Evolutionary conservation across 2,113 vertebrate species (phyloP), one percentile per base, ranked within the genome.

Genomic region (Willisornis vidua): DNA sequence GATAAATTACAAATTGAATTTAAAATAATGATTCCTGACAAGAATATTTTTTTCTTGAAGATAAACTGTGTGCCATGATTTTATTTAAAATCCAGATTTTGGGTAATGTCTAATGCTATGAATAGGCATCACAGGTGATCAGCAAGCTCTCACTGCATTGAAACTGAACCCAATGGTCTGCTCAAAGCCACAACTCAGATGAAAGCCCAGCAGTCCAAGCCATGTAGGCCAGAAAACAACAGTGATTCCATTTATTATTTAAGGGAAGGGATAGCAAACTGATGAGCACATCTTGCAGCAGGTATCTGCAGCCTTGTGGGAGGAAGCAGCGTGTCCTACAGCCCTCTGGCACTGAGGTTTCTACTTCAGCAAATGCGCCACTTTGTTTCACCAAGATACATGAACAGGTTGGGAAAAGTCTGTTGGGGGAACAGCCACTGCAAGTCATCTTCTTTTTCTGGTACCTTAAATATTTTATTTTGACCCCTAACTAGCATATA

Each of bases 401-500:
- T 5, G 49, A 59, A 43, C 29, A 41, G 46, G 39, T 39, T 87
- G 78, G 52, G 65, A 73, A 74, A 58, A 65, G 61, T 35, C 87
- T 85, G 51, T 29, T 26, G 54, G 76, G 92, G 77, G 58, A 93
- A 19, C 37, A 67, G 49, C 39, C 28, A 4, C 76, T 71, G 90
- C 70, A 39, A 76, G n/a, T 5, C 58, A 11, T 57, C 76, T 35
- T 49, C 52, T 12, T 43, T 48, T 86, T 43, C 70, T 67, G 41
- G 37, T 63, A 26, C n/a, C 43, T 77, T 94, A 35, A 95, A 93
- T 94, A 93, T 94, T 90, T 93, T 49, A 89, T 95, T 82, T 52
- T 48, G 37, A 26, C 52, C 48, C n/a, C 31, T 52, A 89, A 45
- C 70, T 54, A 52, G 58, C 65, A 45, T 29, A 79, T 39, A 51